Evolutionary conservation across 1,140 invertebrate species (phyloP).

Genomic region (Trachymyrmex septentrionalis): DNA sequence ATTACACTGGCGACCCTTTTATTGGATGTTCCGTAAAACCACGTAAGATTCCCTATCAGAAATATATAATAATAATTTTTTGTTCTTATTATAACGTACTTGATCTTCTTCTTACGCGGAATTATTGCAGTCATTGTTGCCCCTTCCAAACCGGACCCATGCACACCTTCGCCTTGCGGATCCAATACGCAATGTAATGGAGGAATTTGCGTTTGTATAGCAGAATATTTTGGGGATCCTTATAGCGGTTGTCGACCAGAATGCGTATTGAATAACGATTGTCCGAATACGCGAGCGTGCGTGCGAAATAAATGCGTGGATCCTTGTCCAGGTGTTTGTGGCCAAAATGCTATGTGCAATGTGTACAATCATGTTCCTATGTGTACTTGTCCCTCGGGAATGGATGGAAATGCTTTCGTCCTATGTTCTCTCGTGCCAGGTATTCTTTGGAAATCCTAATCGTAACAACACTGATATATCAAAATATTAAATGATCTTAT

Average conservation of each 20-base stretch:
- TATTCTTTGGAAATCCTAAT: slow-evolving; percentile 75
- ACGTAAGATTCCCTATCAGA: slow-evolving; percentile 14
- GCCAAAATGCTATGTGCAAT: slow-evolving; percentile 89
- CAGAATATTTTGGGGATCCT: slow-evolving; percentile 89
- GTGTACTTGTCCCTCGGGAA: slow-evolving; percentile 90
- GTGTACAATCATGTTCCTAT: slow-evolving; percentile 91
- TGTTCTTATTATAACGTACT: not conserved
- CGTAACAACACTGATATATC: not conserved
- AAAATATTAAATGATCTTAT: not conserved
- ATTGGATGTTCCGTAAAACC: slow-evolving; percentile 85
- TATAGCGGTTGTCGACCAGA: slow-evolving; percentile 91
- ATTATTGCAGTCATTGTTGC: slow-evolving; percentile 46
- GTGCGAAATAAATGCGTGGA: slow-evolving; percentile 92
- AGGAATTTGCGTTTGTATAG: slow-evolving; percentile 88
- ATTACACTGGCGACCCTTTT: slow-evolving; percentile 91
- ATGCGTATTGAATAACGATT: slow-evolving; percentile 91
- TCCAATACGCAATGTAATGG: slow-evolving; percentile 86
- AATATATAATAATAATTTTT: not conserved
- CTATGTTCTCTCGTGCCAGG: slow-evolving; percentile 87
- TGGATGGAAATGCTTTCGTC: slow-evolving; percentile 91
- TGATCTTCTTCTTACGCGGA: not conserved
- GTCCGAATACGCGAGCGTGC: slow-evolving; percentile 90
- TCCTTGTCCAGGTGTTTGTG: slow-evolving; percentile 92
- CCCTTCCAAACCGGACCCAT: slow-evolving; percentile 82
- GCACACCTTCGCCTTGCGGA: slow-evolving; percentile 89